phyloP scores from a whole-genome alignment of 2,113 vertebrate genomes.

The Terrapene triunguis region DNA sequence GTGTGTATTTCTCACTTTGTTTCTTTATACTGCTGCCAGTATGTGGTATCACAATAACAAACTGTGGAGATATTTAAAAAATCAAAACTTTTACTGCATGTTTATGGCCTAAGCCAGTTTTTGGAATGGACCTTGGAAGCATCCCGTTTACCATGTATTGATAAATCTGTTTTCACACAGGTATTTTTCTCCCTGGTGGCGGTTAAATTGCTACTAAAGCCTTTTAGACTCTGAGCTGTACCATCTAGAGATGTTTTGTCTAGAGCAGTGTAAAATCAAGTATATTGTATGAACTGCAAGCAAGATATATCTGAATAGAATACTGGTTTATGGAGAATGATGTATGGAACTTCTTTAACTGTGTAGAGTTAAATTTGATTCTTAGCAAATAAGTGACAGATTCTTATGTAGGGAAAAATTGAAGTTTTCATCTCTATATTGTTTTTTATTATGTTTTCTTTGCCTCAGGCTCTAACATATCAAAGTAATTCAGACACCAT shows the following conservation, averaged over 20 bases:
- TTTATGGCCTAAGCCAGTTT: neutral
- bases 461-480: conserved; percentile 76
- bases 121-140: conserved; percentile 13
- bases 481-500: conserved; percentile 63
- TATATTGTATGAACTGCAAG: conserved; percentile 51
- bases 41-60: neutral
- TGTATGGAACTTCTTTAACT: conserved; percentile 73
- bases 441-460: conserved; percentile 80
- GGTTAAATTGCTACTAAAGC: conserved; percentile 13
- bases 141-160: conserved; percentile 7
- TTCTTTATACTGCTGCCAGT: conserved; percentile 1
- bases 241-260: conserved; percentile 60
- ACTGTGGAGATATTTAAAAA: neutral
- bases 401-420: conserved; percentile 76
- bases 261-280: conserved; percentile 57
- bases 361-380: conserved; percentile 77
- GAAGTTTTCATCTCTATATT: conserved; percentile 76
- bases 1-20: neutral
- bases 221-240: conserved; percentile 33
- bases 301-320: conserved; percentile 46
- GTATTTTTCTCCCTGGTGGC: neutral
- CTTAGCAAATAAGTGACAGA: conserved; percentile 74
- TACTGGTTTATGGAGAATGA: conserved; percentile 63
- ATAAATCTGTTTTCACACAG: neutral
- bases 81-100: neutral